These are phyloP conservation scores for Procambarus clarkii DNA, from an alignment of 1,140 invertebrate genomes.

Conservation along the genomic window DNA sequence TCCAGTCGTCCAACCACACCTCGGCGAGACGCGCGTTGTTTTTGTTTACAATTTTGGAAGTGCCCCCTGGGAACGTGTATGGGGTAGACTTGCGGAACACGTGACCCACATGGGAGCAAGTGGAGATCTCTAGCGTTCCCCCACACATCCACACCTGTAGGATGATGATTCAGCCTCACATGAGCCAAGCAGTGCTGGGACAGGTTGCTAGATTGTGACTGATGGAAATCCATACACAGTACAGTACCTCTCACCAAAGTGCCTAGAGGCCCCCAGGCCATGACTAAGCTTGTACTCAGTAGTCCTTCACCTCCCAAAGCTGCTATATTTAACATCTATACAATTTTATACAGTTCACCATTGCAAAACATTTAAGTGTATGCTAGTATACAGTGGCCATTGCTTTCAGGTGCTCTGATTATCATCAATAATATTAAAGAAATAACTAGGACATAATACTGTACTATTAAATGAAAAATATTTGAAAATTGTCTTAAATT, in stretches of 20 bases:
- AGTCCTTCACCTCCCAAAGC: slow-evolving; percentile 56
- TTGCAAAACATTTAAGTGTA: background rate
- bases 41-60: slow-evolving; percentile 97
- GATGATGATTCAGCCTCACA: slow-evolving; percentile 29
- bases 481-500: too few species aligned
- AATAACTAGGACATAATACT: background rate
- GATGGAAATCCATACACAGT: background rate
- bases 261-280: slow-evolving; percentile 32
- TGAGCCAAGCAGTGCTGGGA: slow-evolving; percentile 38
- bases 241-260: slow-evolving; percentile 1
- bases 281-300: slow-evolving; percentile 26
- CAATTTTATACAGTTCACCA: slow-evolving; percentile 5
- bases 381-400: slow-evolving; percentile 23
- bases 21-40: slow-evolving; percentile 97
- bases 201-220: slow-evolving; percentile 26
- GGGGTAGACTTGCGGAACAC: slow-evolving; percentile 99
- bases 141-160: slow-evolving; percentile 98
- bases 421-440: background rate
- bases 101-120: slow-evolving; percentile 95
- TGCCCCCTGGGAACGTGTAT: slow-evolving; percentile 99
- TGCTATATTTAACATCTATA: slow-evolving; percentile 9
- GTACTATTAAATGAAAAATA: too few species aligned
- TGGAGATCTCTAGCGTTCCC: slow-evolving; percentile 91
- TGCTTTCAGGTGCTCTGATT: slow-evolving; percentile 10
- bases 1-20: slow-evolving; percentile 99